These are phyloP conservation scores for Megaceryle torquata DNA, from an alignment of 2,113 vertebrate species.

Conservation along the genomic window DNA sequence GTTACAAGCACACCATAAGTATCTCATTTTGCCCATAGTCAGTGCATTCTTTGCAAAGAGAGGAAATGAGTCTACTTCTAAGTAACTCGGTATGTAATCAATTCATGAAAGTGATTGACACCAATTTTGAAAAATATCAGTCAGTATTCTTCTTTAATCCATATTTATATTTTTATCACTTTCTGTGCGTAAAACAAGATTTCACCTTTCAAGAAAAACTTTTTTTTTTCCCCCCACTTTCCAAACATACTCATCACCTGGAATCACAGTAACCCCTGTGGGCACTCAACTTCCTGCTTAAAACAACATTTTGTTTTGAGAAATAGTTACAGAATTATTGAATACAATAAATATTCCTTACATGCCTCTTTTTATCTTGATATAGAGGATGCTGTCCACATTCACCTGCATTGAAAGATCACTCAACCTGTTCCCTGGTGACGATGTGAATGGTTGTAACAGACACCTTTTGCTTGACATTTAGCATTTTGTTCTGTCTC, in stretches of 20 bases:
- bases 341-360: not conserved
- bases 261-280: not conserved
- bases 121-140: not conserved
- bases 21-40: slow-evolving; percentile 47
- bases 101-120: slow-evolving; percentile 3
- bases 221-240: not conserved
- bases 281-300: not conserved
- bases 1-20: slow-evolving; percentile 28
- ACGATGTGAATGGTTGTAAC: not conserved
- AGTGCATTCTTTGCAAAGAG: slow-evolving; percentile 64
- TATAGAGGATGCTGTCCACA: not conserved
- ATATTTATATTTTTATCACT: not conserved
- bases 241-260: not conserved
- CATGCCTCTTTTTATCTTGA: not conserved
- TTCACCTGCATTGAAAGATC: not conserved
- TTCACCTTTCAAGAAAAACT: not conserved
- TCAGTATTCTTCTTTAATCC: not conserved
- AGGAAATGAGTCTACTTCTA: slow-evolving; percentile 64
- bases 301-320: not conserved
- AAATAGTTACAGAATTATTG: not conserved
- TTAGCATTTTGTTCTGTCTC: not conserved
- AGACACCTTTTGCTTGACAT: not conserved
- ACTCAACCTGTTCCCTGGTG: not conserved
- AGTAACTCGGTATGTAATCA: not conserved
- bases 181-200: not conserved